Conservation (phyloP, 2,797 vertebrate genomes). For the Spea hammondii region DNA sequence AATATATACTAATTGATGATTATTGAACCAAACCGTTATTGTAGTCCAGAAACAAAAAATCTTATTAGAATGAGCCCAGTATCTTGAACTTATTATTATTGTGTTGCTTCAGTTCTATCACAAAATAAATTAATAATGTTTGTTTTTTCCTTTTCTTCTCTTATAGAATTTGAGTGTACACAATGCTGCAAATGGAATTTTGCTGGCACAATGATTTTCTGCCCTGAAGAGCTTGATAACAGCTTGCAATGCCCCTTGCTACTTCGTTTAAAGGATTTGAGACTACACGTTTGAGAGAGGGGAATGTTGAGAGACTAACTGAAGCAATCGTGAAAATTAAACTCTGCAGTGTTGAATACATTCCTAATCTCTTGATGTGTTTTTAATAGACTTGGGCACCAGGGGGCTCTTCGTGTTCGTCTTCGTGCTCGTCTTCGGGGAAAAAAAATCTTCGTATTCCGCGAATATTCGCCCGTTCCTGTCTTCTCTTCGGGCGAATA, state of each 20-base stretch:
- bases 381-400: too few species aligned
- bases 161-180: conserved; percentile 43
- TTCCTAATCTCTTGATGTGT: conserved; percentile 34
- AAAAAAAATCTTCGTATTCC: too few species aligned
- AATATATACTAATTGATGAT: too few species aligned
- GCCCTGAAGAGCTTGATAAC: conserved; percentile 44
- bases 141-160: conserved; percentile 28
- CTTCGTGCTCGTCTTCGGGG: too few species aligned
- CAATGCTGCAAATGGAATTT: conserved; percentile 46
- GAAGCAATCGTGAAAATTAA: conserved; percentile 47
- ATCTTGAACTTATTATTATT: conserved; percentile 27
- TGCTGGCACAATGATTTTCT: conserved; percentile 45
- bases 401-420: too few species aligned
- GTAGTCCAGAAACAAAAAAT: not conserved
- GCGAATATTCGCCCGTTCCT: too few species aligned
- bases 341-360: conserved; percentile 27
- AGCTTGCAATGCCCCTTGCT: conserved; percentile 45
- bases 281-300: conserved; percentile 35
- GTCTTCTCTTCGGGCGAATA: too few species aligned
- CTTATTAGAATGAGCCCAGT: conserved; percentile 9
- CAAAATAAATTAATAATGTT: conserved; percentile 48
- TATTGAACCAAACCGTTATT: too few species aligned
- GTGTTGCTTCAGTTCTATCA: conserved; percentile 32
- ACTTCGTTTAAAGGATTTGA: conserved; percentile 47
- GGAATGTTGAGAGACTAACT: conserved; percentile 22